These are phyloP conservation scores for Ophion slaviceki DNA, from an alignment of 2,888 invertebrate genomes.

Conservation along the genomic window DNA sequence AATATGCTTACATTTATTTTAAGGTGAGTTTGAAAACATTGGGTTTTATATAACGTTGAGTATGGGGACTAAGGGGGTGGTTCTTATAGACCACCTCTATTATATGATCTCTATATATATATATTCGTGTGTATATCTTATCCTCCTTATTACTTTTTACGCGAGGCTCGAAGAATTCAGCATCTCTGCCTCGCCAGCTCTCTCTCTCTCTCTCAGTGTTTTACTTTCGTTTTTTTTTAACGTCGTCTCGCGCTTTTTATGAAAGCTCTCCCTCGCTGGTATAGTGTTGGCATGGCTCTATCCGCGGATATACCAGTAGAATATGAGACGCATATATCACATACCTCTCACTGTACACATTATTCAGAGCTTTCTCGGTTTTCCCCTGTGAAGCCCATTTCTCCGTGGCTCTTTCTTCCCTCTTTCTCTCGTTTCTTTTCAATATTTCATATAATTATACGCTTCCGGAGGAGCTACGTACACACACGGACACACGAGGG, in stretches of 20 bases:
- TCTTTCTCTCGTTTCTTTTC: slow-evolving; percentile 58
- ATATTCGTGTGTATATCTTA: slow-evolving; percentile 14
- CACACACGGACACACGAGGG: not conserved
- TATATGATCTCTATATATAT: not conserved
- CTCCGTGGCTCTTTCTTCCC: slow-evolving; percentile 29
- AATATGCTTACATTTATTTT: not conserved
- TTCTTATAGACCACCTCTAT: not conserved
- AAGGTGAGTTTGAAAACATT: not conserved
- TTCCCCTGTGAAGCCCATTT: slow-evolving; percentile 38
- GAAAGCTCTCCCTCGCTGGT: slow-evolving; percentile 35
- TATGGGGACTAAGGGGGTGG: not conserved
- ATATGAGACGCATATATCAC: slow-evolving; percentile 50
- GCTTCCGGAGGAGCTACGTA: slow-evolving; percentile 22
- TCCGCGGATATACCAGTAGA: slow-evolving; percentile 41
- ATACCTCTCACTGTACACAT: slow-evolving; percentile 53
- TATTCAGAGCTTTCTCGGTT: slow-evolving; percentile 63
- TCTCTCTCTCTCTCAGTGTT: slow-evolving; percentile 27
- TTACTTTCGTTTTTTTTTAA: slow-evolving; percentile 38
- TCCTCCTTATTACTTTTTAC: slow-evolving; percentile 62
- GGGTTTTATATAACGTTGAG: not conserved
- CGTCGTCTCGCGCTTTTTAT: slow-evolving; percentile 46
- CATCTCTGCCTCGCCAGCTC: slow-evolving; percentile 45
- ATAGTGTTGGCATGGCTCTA: slow-evolving; percentile 43
- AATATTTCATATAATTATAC: slow-evolving; percentile 65
- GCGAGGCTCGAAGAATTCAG: slow-evolving; percentile 56